Evolutionary conservation across 2,113 vertebrate genomes (phyloP), one percentile per base, ranked within the genome.

Genomic region (Pycnonotus jocosus): DNA sequence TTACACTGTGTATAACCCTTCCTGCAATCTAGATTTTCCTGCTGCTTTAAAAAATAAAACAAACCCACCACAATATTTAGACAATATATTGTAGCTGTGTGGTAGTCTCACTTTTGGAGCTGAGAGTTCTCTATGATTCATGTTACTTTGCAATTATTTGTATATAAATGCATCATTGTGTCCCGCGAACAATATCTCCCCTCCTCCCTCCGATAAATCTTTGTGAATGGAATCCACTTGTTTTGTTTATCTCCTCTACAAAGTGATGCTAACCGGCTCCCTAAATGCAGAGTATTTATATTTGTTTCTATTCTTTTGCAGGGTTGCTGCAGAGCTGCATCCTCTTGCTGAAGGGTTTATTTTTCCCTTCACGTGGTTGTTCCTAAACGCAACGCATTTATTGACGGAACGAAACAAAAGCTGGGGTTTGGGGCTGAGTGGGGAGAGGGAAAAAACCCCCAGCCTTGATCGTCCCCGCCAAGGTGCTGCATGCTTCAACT

Each of bases 401-500:
- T 74, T 40, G 85, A 87, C 4, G 77, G 58, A 85, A 80, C 3
- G 0, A 83, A 83, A 72, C 22, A 50, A 91, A 78, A 76, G 35
- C 54, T 38, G 7, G 30, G 35, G 27, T 71, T 69, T 60, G 66
- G 86, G 83, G 62, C 84, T n/a, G 84, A 42, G 76, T 37, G 42
- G 82, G 81, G 71, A 80, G 72, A 74, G 81, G 54, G 66, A 48
- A 88, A 96, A 96, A 95, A 3, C 78, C 66, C 70, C 9, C 28
- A 69, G 90, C 82, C 71, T n/a, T 10, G 47, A 78, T 81, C 12
- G 1, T 76, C 22, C 91, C 35, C 48, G 44, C 85, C 93, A 97
- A 96, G 97, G 97, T 98, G 97, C 98, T 97, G 84, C 98, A 96
- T 70, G 97, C 94, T 97, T 98, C 97, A 98, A 98, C 98, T 98